Base-by-base conservation (phyloP, 1,140 invertebrate genomes). In the Monochamus saltuarius region DNA sequence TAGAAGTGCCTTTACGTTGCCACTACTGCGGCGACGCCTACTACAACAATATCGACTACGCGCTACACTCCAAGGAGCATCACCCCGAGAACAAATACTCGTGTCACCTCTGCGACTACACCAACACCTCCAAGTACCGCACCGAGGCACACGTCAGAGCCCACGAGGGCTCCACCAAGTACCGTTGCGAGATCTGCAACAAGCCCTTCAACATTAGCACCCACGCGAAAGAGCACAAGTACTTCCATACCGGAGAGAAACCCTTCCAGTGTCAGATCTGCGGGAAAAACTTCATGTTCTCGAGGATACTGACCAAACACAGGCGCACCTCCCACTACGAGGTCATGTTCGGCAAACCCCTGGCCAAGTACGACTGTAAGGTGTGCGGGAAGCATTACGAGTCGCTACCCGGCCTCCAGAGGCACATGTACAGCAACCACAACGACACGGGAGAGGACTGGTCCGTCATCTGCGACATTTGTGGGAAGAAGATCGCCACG, bases 401-500 rank as follows among this genome's bases (percentile, higher is more conserved):
- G n/a, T 67, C 68, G 4, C 66, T 68, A 4, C 66, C 70, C 1
- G 70, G 68, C 1, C 43, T 72, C 1, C 62, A 66, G 35, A 55
- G 74, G 1, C 74, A 76, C 56, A 73, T 72, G 39, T 53, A 66
- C 49, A 72, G 66, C 29, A 66, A 73, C 19, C 74, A 76, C 52
- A 71, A 69, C 37, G 65, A 62, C 2, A 34, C 47, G 19, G 71
- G 69, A 0, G 61, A 43, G 9, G 65, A 72, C 14, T 46, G 57
- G n/a, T 72, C 68, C 35, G 83, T 83, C 2, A 56, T 56, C 7
- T 56, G 89, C 75, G 84, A 85, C 55, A 81, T 84, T 56, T 94
- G 91, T 75, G 84, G 83, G 4, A 78, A 88, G 53, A 83, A 86
- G 59, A 91, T 91, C 72, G 87, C 88, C 11, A 79, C 86, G 42